These are phyloP conservation scores for Leucoptera coffeella DNA, from an alignment of 2,888 invertebrate genomes.

Conservation along the genomic window DNA sequence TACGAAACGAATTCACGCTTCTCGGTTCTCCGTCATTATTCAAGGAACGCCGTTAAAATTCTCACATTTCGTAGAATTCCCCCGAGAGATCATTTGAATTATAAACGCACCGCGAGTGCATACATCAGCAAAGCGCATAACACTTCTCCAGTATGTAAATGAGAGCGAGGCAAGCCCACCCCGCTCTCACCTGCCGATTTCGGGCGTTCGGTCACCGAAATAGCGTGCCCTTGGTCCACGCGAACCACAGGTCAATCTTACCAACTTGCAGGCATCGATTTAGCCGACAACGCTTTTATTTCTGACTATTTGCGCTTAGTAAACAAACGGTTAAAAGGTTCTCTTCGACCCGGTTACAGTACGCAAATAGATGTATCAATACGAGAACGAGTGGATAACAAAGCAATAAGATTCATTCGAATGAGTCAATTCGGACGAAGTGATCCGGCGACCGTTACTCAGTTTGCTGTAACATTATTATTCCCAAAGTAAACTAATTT, in stretches of 20 bases:
- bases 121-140: slow-evolving; percentile 26
- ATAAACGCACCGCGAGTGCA: slow-evolving; percentile 45
- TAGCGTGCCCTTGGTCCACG: background rate
- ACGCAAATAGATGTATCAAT: no score
- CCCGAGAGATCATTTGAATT: slow-evolving; percentile 41
- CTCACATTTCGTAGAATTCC: slow-evolving; percentile 38
- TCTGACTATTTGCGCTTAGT: no score
- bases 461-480: slow-evolving; percentile 45
- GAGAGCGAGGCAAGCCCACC: background rate
- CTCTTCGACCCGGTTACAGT: no score
- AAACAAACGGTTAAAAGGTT: no score
- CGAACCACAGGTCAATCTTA: slow-evolving; percentile 13
- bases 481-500: slow-evolving; percentile 50
- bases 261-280: no score
- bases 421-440: slow-evolving; percentile 31
- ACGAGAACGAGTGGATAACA: no score
- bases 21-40: no score
- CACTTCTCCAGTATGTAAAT: slow-evolving; percentile 10
- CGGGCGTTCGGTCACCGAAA: background rate
- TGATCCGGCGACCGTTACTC: slow-evolving; percentile 44
- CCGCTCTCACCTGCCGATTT: no score
- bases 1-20: no score
- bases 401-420: slow-evolving; percentile 23
- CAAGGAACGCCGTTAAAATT: slow-evolving; percentile 45
- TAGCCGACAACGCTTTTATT: no score